Evolutionary conservation across 2,888 invertebrate genomes (phyloP).

Genomic region (Rhopalosiphum nymphaeae): DNA sequence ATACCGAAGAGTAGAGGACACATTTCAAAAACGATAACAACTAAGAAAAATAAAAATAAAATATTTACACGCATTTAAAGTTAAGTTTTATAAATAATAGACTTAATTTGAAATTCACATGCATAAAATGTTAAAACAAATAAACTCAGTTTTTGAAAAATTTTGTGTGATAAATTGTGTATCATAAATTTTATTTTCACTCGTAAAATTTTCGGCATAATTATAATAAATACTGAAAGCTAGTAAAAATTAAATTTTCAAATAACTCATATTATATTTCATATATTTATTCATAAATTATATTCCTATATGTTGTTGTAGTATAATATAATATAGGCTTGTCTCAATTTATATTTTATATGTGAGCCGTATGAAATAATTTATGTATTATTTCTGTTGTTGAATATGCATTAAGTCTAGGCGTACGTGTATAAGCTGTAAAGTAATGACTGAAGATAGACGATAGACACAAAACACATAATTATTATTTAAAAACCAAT

Average conservation of each 20-base stretch:
- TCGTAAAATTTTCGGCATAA: not conserved
- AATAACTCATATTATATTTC: not conserved
- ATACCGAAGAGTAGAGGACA: not conserved
- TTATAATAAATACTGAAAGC: not conserved
- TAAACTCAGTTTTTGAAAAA: not conserved
- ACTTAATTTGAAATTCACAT: not conserved
- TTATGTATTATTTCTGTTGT: not conserved
- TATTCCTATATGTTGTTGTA: not conserved
- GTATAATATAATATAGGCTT: not conserved
- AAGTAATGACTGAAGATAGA: not conserved
- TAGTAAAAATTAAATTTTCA: too few relatives aligned
- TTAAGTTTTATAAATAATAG: not conserved
- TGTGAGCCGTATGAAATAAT: not conserved
- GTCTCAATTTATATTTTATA: not conserved
- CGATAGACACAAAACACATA: not conserved
- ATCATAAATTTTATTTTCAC: not conserved
- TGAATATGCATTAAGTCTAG: not conserved
- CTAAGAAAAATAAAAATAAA: not conserved
- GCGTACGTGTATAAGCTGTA: not conserved
- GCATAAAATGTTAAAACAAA: not conserved
- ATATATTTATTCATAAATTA: too few relatives aligned
- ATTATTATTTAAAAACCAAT: not conserved
- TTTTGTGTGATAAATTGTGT: not conserved
- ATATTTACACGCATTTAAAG: not conserved
- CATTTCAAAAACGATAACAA: not conserved